A percentile compares a stretch with the other conserved stretches of the same genome.
These are phyloP conservation scores for Drosophila seclusa DNA, from an alignment of 2,888 invertebrate genomes.

Conservation along the genomic window DNA sequence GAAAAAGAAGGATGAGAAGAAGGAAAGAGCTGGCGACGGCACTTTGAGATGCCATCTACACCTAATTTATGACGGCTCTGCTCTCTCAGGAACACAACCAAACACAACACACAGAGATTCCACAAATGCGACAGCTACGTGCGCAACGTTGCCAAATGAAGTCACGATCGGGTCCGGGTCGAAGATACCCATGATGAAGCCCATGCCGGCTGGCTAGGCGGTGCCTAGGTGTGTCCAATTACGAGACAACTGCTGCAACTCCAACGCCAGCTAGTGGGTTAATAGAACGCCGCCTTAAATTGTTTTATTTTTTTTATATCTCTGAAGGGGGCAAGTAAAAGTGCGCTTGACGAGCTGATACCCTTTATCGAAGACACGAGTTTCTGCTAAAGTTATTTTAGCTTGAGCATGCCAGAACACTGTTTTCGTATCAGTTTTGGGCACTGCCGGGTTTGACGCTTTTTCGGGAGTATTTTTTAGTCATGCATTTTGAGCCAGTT, in stretches of 20 bases:
- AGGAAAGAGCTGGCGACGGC: slow-evolving; percentile 45
- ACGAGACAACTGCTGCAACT: slow-evolving; percentile 37
- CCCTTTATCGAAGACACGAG: slow-evolving; percentile 2
- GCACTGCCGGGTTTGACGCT: no score
- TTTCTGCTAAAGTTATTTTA: not conserved
- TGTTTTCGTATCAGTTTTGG: not conserved
- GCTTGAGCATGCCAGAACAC: not conserved
- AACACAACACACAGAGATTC: slow-evolving; percentile 54
- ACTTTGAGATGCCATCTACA: slow-evolving; percentile 77
- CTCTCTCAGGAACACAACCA: slow-evolving; percentile 29
- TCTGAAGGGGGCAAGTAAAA: not conserved
- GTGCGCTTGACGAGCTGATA: slow-evolving; percentile 14
- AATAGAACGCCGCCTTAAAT: slow-evolving; percentile 62
- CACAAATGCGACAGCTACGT: slow-evolving; percentile 65
- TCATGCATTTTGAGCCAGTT: not conserved
- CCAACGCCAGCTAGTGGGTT: slow-evolving; percentile 63
- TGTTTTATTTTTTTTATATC: slow-evolving; percentile 12
- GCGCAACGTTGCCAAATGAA: slow-evolving; percentile 65
- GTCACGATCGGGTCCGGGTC: slow-evolving; percentile 65
- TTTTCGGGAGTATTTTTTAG: not conserved
- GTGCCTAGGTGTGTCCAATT: slow-evolving; percentile 57
- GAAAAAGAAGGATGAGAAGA: slow-evolving; percentile 15
- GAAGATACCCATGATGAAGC: slow-evolving; percentile 36
- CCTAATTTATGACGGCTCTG: slow-evolving; percentile 72
- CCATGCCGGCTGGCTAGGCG: slow-evolving; percentile 27